Base-by-base conservation (phyloP, 2,113 vertebrate species). In the Eubucco bourcierii region DNA sequence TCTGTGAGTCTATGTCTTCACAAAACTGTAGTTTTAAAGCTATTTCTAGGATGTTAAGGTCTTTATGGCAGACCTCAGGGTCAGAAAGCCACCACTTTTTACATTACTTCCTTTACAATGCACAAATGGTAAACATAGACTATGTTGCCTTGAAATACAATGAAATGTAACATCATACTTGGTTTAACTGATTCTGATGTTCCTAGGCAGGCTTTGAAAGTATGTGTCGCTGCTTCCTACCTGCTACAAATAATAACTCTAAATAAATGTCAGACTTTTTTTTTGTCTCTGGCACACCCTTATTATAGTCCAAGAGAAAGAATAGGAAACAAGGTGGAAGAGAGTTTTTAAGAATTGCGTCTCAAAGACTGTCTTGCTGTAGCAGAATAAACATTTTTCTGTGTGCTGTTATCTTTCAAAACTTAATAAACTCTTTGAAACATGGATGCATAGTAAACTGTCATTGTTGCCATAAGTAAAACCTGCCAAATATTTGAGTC, bases 351-450 rank as follows among this genome's bases (percentile, higher is more conserved):
- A 88, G 19, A 24, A 79, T 76, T 91, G 4, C 2, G 1, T 39
- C 66, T 84, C 29, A n/a, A 53, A 80, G 55, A n/a, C 39, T 84
- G 63, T 55, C 29, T 80, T 93, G 27, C 24, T 46, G 15, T 34
- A 33, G 5, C 24, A 84, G 74, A 88, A 95, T 64, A 94, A 95
- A 83, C 6, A 2, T 87, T 86, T 80, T 90, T 52, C 70, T 87
- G 5, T 82, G 20, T 67, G 31, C 28, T 73, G 16, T 63, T 84
- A 56, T 77, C 66, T 73, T 92, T 74, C 44, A 78, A 53, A 86
- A 64, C 63, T 47, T 81, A 92, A 82, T 50, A 94, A 24, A 29
- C 10, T 59, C 59, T 74, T 83, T 63, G 74, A 92, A 97, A 94
- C 31, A 34, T 73, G 84, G 90, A 82, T 79, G 50, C 65, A 73